Base-by-base conservation (phyloP, 2,113 vertebrate species). In the Ursus arctos region DNA sequence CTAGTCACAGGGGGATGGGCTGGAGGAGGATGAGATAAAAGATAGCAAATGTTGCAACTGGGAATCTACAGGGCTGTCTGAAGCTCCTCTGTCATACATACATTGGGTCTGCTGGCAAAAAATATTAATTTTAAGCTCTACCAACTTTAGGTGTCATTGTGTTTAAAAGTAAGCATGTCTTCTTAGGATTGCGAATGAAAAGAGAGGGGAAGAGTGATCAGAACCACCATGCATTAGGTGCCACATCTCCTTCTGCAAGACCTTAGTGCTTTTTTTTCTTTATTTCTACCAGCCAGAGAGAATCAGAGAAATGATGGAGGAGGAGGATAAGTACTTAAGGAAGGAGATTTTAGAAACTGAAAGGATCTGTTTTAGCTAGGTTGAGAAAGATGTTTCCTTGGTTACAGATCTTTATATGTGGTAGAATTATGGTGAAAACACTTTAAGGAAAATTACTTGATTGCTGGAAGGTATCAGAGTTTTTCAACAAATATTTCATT, bases 401-500 rank as follows among this genome's bases (percentile, higher is more conserved):
- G 97, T 97, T 97, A 98, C 97, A 63, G 94, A 85, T 95, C 90
- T 98, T 97, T 97, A 94, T 92, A 76, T 96, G 92, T 96, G 69
- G 90, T 79, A 95, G 80, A 96, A 96, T 96, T 96, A 92, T 63
- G 76, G 65, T 96, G 88, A 95, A 95, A 98, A 96, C 81, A 96
- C 77, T 97, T 89, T 91, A 69, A 91, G 79, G 67, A 95, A 97
- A 97, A 98, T 97, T 95, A 79, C 95, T 97, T 98, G 95, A 97
- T 96, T 95, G 61, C 93, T 89, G 24, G 83, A 84, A 74, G 76
- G 22, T 96, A 94, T 94, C 69, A 88, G 59, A 95, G 59, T 92
- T 98, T 97, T 94, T 96, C 79, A 94, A 97, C 96, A 97, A 96
- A 98, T 97, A 97, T 90, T 95, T 95, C 87, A 61, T 90, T 96